A percentile compares a stretch with the other conserved stretches of the same genome.
Evolutionary conservation across 2,113 vertebrate genomes (phyloP).

Genomic region (Oryzias melastigma): DNA sequence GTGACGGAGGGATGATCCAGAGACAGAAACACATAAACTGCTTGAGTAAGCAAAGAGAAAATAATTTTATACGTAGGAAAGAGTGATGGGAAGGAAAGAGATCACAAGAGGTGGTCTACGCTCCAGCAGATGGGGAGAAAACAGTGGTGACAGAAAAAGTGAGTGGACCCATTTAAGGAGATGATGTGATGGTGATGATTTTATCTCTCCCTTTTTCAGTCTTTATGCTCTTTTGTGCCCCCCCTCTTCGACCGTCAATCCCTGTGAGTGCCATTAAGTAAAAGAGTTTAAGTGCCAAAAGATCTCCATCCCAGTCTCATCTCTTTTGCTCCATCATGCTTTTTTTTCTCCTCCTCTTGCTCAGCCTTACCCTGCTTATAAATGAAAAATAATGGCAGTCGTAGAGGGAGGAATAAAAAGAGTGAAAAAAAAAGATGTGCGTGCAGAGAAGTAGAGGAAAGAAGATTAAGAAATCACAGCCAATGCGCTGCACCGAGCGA

Average conservation of each 20-base stretch:
- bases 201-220: slow-evolving; percentile 90
- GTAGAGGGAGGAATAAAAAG: slow-evolving; percentile 71
- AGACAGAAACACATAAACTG: slow-evolving; percentile 6
- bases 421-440: slow-evolving; percentile 67
- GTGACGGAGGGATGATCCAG: not conserved
- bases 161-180: slow-evolving; percentile 85
- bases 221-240: slow-evolving; percentile 67
- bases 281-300: slow-evolving; percentile 84
- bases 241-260: slow-evolving; percentile 75
- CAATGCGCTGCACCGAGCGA: slow-evolving; percentile 59
- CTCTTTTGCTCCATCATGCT: slow-evolving; percentile 28
- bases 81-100: slow-evolving; percentile 26
- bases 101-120: slow-evolving; percentile 55
- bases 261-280: slow-evolving; percentile 88
- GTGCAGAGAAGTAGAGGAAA: slow-evolving; percentile 58
- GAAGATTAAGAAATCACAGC: slow-evolving; percentile 77
- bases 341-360: slow-evolving; percentile 28
- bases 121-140: slow-evolving; percentile 85
- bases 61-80: slow-evolving; percentile 19
- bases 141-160: slow-evolving; percentile 86
- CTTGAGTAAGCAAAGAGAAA: slow-evolving; percentile 13
- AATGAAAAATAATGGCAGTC: slow-evolving; percentile 81
- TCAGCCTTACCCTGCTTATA: slow-evolving; percentile 70
- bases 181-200: slow-evolving; percentile 86
- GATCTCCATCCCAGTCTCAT: slow-evolving; percentile 45